These are phyloP conservation scores for Phthorimaea operculella DNA, from an alignment of 1,140 invertebrate species.

Conservation along the genomic window DNA sequence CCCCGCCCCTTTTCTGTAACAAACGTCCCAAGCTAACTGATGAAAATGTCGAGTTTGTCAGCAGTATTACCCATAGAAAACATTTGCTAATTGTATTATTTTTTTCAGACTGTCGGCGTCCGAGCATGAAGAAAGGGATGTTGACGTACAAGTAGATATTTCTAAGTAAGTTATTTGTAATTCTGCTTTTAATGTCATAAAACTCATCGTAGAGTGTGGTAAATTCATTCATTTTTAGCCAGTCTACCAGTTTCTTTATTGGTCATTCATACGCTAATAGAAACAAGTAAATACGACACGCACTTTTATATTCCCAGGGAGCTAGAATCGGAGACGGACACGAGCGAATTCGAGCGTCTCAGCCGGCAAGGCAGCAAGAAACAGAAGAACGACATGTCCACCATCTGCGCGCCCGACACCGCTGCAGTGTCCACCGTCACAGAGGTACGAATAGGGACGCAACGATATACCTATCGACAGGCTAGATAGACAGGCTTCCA, in stretches of 20 bases:
- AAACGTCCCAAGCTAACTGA: too few species aligned
- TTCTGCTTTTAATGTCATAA: neutral
- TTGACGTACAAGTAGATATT: conserved; percentile 47
- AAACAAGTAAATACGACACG: too few species aligned
- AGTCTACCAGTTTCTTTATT: too few species aligned
- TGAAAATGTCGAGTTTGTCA: too few species aligned
- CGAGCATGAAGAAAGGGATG: conserved; percentile 39
- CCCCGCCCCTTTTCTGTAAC: too few species aligned
- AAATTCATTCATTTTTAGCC: too few species aligned
- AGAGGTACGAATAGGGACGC: conserved; percentile 57
- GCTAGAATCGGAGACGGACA: conserved; percentile 84
- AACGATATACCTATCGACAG: too few species aligned
- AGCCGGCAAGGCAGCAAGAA: conserved; percentile 68
- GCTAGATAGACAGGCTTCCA: too few species aligned
- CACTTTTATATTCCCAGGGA: conserved; percentile 70
- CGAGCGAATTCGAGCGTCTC: conserved; percentile 85
- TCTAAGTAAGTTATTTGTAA: conserved; percentile 48
- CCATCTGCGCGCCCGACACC: conserved; percentile 40
- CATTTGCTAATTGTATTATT: too few species aligned
- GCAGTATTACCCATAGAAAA: too few species aligned
- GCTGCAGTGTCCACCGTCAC: conserved; percentile 48
- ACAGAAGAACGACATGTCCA: conserved; percentile 39
- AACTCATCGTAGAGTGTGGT: too few species aligned
- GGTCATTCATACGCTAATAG: too few species aligned
- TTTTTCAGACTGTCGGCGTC: conserved; percentile 37